phyloP scores from a whole-genome alignment of 2,888 invertebrate species.

The Thecocarcelia acutangulata region DNA sequence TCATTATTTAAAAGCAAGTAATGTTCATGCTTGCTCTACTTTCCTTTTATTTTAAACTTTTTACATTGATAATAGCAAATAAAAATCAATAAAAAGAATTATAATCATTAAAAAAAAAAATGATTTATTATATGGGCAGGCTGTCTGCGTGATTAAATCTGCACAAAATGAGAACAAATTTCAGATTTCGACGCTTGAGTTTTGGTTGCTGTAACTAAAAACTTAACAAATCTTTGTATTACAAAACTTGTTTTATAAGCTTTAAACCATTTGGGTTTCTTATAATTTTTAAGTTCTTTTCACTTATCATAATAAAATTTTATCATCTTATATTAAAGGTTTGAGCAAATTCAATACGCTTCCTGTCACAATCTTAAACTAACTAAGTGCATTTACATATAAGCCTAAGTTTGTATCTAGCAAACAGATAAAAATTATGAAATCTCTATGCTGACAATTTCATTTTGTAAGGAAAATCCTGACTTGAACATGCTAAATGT shows the following conservation, averaged over 20 bases:
- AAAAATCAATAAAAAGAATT: conserved; percentile 25
- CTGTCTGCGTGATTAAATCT: conserved; percentile 56
- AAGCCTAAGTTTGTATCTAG: no score
- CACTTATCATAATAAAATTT: conserved; percentile 37
- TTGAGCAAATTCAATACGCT: conserved; percentile 9
- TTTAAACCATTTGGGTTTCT: neutral
- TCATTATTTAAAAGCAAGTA: no score
- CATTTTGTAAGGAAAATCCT: no score
- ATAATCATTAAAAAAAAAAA: conserved; percentile 57
- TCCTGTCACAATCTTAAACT: neutral
- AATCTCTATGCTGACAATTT: no score
- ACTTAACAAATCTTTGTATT: no score
- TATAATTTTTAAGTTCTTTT: conserved; percentile 24
- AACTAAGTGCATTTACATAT: conserved; percentile 3
- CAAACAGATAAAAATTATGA: no score
- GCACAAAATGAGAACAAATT: conserved; percentile 13
- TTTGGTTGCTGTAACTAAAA: conserved; percentile 5
- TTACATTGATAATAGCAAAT: conserved; percentile 19
- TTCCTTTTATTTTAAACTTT: conserved; percentile 50
- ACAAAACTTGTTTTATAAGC: conserved; percentile 44
- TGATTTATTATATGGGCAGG: conserved; percentile 61
- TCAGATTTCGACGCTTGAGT: conserved; percentile 34
- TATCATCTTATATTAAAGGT: conserved; percentile 46
- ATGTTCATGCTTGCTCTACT: conserved; percentile 49
- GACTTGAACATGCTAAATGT: no score